Evolutionary conservation across 2,113 vertebrate species (phyloP), one percentile per base, ranked within the genome.

Genomic region (Procavia capensis): DNA sequence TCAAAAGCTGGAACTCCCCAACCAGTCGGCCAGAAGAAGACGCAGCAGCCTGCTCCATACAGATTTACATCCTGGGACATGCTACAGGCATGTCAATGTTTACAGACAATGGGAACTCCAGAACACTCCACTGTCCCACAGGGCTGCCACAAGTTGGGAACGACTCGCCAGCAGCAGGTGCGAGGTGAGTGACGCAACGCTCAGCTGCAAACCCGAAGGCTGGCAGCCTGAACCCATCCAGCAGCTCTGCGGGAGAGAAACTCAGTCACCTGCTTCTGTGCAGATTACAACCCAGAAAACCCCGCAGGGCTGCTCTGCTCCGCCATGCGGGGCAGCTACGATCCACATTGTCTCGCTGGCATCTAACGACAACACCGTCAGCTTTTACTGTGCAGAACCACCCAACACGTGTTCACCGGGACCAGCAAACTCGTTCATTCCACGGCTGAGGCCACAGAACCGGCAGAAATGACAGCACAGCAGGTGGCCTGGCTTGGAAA

Each of bases 401-500:
- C 31, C 27, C 17, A 34, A n/a, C 41, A 22, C 25, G 31, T 41
- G 22, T 0, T n/a, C 0, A 57, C 9, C 99, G 98, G 96, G 83
- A 98, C 57, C 98, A 98, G 88, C 98, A 98, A 10, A 97, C 97
- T 34, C 98, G 96, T 92, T 95, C 97, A 54, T 70, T 97, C 98
- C 97, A 98, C 98, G 97, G 95, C 98, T 96, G 98, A 99, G 98
- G 90, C 47, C 95, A 99, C 98, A 80, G 97, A 98, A 80, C 85
- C 99, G 95, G 98, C 99, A 72, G 98, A 98, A 97, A 98, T 97
- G 7, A 97, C 99, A n/a, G 96, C 99, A 85, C 97, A 98, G 86
- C 98, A 98, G 36, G 91, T 98, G 91, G 97, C 97, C 10, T 54
- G 98, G 31, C 96, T 99, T 97, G 98, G 99, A 97, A 97, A 99